A percentile compares a stretch with the other conserved stretches of the same genome.
Conservation (phyloP, 2,113 vertebrate species). For the Ovis aries region ARS-UI_Ramb_v3.0 NC_056059.1:25227501-25228000, state of each 20-base stretch:
- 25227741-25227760: not conserved
- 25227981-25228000: not conserved
- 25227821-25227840: not conserved
- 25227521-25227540: not conserved
- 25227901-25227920: not conserved
- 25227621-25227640: not conserved
- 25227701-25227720: accelerated
- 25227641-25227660: not conserved
- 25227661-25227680: accelerated
- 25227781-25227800: not conserved
- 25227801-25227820: not conserved
- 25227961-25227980: not conserved
- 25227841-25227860: not conserved
- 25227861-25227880: not conserved
- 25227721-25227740: not conserved
- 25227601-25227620: not conserved
- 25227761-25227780: not conserved
- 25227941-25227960: not conserved
- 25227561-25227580: not conserved
- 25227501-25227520: not conserved
- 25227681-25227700: not conserved
- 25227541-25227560: not conserved
- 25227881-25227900: not conserved
- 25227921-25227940: not conserved
- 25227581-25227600: not conserved